A percentile compares a stretch with the other conserved stretches of the same genome.
These are phyloP conservation scores for Parnassius apollo DNA, from an alignment of 2,888 invertebrate species.

Conservation along the genomic window DNA sequence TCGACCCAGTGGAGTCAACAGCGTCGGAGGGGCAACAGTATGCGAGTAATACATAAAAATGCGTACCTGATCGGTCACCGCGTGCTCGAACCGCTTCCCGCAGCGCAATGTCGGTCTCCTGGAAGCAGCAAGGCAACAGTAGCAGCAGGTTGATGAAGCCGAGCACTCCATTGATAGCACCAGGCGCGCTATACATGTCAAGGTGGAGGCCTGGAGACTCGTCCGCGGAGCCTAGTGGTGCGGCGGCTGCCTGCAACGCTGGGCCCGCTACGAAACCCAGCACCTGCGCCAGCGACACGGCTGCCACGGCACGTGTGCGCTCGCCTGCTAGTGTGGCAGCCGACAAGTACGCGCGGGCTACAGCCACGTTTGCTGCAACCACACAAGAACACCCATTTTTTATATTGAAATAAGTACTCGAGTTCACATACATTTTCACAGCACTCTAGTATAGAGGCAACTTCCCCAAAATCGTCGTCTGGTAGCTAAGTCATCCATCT, in stretches of 20 bases:
- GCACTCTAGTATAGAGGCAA: no score
- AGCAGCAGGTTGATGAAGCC: slow-evolving; percentile 86
- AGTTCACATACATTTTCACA: no score
- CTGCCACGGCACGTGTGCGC: slow-evolving; percentile 91
- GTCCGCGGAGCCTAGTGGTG: slow-evolving; percentile 85
- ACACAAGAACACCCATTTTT: not conserved
- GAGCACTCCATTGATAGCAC: slow-evolving; percentile 91
- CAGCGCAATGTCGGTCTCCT: slow-evolving; percentile 88
- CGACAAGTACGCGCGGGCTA: slow-evolving; percentile 91
- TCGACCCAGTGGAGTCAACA: no score
- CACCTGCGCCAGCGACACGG: slow-evolving; percentile 91
- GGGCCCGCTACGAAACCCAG: slow-evolving; percentile 94
- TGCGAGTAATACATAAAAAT: not conserved
- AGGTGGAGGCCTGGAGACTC: slow-evolving; percentile 81
- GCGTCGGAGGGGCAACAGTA: no score
- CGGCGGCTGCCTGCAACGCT: slow-evolving; percentile 89
- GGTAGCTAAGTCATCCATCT: no score
- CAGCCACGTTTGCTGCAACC: slow-evolving; percentile 88
- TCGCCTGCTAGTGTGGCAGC: slow-evolving; percentile 90
- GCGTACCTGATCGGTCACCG: slow-evolving; percentile 83
- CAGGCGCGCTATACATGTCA: slow-evolving; percentile 93
- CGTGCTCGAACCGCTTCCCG: slow-evolving; percentile 89
- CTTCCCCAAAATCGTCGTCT: no score
- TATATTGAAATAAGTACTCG: no score
- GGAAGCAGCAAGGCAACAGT: slow-evolving; percentile 88